Evolutionary conservation across 2,797 vertebrate genomes (phyloP), one percentile per base, ranked within the genome.

Genomic region (Labeo calbasu): DNA sequence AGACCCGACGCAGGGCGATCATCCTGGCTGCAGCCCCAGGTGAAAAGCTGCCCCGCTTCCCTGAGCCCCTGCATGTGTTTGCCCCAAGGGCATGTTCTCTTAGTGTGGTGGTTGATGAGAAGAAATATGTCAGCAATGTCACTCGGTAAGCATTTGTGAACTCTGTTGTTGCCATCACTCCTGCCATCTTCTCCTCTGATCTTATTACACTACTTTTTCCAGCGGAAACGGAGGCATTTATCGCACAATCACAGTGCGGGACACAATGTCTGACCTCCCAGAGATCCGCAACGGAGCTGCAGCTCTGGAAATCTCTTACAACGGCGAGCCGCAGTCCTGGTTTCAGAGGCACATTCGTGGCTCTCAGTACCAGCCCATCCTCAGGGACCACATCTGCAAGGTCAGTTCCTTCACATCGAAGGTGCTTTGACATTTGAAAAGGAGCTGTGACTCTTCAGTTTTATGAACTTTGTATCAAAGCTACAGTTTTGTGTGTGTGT

Each of bases 271-370:
- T 0, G 98, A 99, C 90, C 96, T 99, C 84, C 98, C 98, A 0
- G 98, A 99, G 92, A 94, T 99, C 88, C 95, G 97, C 0, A 99
- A 99, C 0, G 98, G 98, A 0, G 97, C 98, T 0, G 87, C 97
- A 0, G 94, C 94, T 0, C 85, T 97, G 78, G 98, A 99, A 92
- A 99, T 99, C 81, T 96, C 97, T 19, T 99, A 99, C 91, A 99
- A 99, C 0, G 97, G 98, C 0, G 98, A 99, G 81, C 98, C 98
- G 0, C 98, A 98, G 93, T 99, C 98, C n/a, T 99, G 98, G 98
- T 99, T 99, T 93, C 98, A 99, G 94, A 94, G 98, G 79, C 97
- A 99, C 85, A 98, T 98, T 85, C 93, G 98, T 59, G 98, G 98
- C 50, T 95, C 97, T 0, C 97, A 99, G 88, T 99, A 99, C 86